These are phyloP conservation scores for Nannoperca obscura DNA, from an alignment of 2,797 vertebrate genomes.

Conservation along the genomic window DNA sequence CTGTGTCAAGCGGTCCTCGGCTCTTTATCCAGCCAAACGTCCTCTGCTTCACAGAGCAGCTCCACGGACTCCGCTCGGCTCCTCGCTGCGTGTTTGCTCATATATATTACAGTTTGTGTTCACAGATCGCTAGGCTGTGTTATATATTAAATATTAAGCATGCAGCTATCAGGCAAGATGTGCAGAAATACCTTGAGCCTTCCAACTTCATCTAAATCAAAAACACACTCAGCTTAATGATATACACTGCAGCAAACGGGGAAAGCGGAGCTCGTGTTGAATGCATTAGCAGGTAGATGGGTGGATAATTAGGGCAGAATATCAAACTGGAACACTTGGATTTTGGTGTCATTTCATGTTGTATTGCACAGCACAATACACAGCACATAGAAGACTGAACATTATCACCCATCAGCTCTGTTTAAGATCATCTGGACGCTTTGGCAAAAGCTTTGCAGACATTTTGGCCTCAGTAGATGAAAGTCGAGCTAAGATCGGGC, in stretches of 20 bases:
- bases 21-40: constrained; percentile 40
- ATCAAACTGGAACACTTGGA: constrained; percentile 12
- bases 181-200: constrained; percentile 42
- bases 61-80: not conserved
- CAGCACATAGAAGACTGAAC: constrained; percentile 14
- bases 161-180: constrained; percentile 37
- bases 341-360: constrained; percentile 9
- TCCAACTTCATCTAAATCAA: constrained; percentile 56
- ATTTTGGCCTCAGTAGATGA: constrained; percentile 26
- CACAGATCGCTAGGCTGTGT: constrained; percentile 46
- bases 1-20: constrained; percentile 41
- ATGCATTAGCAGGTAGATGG: constrained; percentile 23
- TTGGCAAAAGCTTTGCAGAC: constrained; percentile 23
- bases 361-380: too few species aligned
- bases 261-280: not conserved
- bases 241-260: constrained; percentile 16
- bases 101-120: constrained; percentile 69
- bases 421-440: constrained; percentile 23
- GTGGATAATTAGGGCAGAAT: constrained; percentile 2
- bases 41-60: constrained; percentile 41
- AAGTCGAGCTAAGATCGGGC: constrained; percentile 11
- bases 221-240: constrained; percentile 41
- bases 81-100: constrained; percentile 48
- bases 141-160: constrained; percentile 63
- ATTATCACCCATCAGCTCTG: constrained; percentile 34